These are phyloP conservation scores for Apis dorsata DNA, from an alignment of 1,140 invertebrate genomes.

Conservation along the genomic window DNA sequence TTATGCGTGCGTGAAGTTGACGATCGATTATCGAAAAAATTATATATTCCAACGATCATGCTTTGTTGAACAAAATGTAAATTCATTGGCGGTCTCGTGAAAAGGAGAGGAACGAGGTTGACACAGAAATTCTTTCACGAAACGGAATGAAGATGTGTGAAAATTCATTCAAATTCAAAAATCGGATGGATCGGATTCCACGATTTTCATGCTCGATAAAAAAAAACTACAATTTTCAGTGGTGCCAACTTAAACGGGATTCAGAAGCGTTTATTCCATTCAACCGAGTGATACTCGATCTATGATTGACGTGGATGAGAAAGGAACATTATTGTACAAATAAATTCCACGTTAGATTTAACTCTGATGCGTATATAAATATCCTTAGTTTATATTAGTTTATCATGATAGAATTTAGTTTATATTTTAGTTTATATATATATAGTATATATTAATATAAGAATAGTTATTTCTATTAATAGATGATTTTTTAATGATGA, in stretches of 20 bases:
- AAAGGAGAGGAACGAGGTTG: not conserved
- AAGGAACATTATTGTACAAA: constrained; percentile 32
- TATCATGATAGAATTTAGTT: too few species aligned
- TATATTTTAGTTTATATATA: too few species aligned
- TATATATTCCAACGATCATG: constrained; percentile 16
- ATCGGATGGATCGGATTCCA: not conserved
- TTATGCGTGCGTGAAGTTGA: constrained; percentile 7
- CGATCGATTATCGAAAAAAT: constrained; percentile 34
- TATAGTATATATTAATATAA: not conserved
- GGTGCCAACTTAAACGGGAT: constrained; percentile 37
- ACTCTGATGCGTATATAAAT: constrained; percentile 8
- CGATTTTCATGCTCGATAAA: not conserved
- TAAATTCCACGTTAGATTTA: not conserved
- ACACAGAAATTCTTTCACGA: not conserved
- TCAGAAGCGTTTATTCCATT: constrained; percentile 60
- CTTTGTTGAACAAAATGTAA: constrained; percentile 34
- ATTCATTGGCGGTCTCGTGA: not conserved
- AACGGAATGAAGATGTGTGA: not conserved
- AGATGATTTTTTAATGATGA: not conserved
- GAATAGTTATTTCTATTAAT: not conserved
- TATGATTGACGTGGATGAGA: constrained; percentile 42
- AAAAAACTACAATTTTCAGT: constrained; percentile 9
- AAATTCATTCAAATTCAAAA: constrained; percentile 17
- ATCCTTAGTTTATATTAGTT: not conserved
- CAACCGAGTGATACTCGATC: constrained; percentile 48